Evolutionary conservation across 92 coral and sea anemone species (phyloP).

Genomic region (Muricea muricata): DNA sequence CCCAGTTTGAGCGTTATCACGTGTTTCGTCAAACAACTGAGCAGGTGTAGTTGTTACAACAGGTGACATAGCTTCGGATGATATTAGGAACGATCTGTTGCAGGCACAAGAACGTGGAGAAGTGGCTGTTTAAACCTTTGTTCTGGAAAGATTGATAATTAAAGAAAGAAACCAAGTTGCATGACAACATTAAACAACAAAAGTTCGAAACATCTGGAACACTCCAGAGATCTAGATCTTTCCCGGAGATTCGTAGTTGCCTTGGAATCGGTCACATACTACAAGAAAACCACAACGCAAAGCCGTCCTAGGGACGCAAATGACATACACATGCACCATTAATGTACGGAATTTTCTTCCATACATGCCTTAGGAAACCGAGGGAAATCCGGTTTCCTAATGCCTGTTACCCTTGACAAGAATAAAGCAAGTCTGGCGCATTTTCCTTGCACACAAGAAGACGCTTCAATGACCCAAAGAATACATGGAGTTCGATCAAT

Average conservation of each 20-base stretch:
- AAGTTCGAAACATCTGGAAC: slow-evolving; percentile 68
- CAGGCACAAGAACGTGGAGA: slow-evolving; percentile 50
- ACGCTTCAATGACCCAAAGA: slow-evolving; percentile 57
- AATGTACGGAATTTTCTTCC: too few species aligned
- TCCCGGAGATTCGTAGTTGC: slow-evolving; percentile 70
- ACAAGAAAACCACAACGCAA: slow-evolving; percentile 30
- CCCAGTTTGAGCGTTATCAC: neutral
- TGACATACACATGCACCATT: slow-evolving; percentile 61
- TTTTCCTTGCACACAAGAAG: slow-evolving; percentile 67
- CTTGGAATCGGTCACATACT: slow-evolving; percentile 67
- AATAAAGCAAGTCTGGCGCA: too few species aligned
- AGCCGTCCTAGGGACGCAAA: slow-evolving; percentile 32
- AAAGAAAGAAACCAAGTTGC: slow-evolving; percentile 62
- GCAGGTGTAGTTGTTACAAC: slow-evolving; percentile 4
- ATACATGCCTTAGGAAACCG: too few species aligned
- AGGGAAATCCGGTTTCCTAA: too few species aligned
- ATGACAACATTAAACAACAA: slow-evolving; percentile 58
- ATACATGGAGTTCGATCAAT: slow-evolving; percentile 44
- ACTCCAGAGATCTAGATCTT: slow-evolving; percentile 64
- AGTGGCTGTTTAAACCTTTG: slow-evolving; percentile 31
- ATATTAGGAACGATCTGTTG: neutral
- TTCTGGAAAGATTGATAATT: slow-evolving; percentile 19
- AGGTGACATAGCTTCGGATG: neutral
- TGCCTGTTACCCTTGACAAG: slow-evolving; percentile 48
- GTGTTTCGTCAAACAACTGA: neutral